These are phyloP conservation scores for Trichosurus vulpecula DNA, from an alignment of 2,797 vertebrate species.

Conservation along the genomic window DNA sequence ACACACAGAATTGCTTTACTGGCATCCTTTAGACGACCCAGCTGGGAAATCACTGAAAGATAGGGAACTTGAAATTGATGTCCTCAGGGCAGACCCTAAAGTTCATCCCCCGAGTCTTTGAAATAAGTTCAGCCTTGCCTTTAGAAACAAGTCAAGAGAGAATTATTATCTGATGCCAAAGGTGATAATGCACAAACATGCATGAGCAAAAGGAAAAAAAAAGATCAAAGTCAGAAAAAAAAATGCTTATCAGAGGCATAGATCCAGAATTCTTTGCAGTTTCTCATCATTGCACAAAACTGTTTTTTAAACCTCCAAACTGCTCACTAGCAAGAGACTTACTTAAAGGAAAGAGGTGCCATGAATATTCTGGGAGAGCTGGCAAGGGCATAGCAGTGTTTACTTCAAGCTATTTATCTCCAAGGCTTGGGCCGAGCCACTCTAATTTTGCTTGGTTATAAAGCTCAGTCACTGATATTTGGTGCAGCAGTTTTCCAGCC, in stretches of 20 bases:
- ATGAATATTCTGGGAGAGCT: not conserved
- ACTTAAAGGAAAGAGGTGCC: slow-evolving; percentile 39
- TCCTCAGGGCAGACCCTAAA: slow-evolving; percentile 40
- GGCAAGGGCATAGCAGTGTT: not conserved
- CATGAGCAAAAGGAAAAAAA: not conserved
- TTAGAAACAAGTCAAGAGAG: slow-evolving; percentile 26
- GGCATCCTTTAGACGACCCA: slow-evolving; percentile 21
- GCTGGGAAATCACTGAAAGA: slow-evolving; percentile 39
- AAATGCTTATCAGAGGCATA: slow-evolving; percentile 46
- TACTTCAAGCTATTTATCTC: slow-evolving; percentile 24
- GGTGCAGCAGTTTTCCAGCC: slow-evolving; percentile 65
- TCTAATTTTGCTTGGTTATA: slow-evolving; percentile 52
- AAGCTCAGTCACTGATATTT: slow-evolving; percentile 42
- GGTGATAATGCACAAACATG: slow-evolving; percentile 3
- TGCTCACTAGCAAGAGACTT: not conserved
- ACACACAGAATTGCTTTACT: slow-evolving; percentile 29
- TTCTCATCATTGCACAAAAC: slow-evolving; percentile 46
- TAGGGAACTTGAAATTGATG: not conserved
- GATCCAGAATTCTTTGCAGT: slow-evolving; percentile 15
- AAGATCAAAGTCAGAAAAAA: slow-evolving; percentile 54
- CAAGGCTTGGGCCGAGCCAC: slow-evolving; percentile 29
- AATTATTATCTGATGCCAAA: slow-evolving; percentile 6
- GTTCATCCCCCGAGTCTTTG: slow-evolving; percentile 54
- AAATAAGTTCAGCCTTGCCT: slow-evolving; percentile 45
- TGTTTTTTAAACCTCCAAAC: slow-evolving; percentile 48